Conservation (phyloP, 2,888 invertebrate genomes). For the Reticulitermes lucifugus region DNA sequence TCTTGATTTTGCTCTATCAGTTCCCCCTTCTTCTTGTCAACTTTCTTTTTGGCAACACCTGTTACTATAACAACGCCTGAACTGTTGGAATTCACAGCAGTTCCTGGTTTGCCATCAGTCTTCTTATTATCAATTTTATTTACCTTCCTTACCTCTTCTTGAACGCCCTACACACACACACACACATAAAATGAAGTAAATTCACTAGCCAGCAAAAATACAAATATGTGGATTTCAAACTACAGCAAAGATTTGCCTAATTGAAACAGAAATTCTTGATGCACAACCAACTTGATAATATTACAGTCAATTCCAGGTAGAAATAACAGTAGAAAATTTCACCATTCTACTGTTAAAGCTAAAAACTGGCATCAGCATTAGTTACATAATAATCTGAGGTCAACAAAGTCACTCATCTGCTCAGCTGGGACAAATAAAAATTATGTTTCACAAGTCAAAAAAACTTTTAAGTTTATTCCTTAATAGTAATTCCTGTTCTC, state of each 20-base stretch:
- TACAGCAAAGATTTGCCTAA: neutral
- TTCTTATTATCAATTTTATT: slow-evolving; percentile 74
- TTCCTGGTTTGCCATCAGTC: slow-evolving; percentile 57
- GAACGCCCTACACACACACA: slow-evolving; percentile 63
- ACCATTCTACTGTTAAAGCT: no score
- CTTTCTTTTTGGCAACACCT: slow-evolving; percentile 85
- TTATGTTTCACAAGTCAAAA: no score
- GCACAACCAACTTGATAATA: no score
- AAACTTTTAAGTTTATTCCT: no score
- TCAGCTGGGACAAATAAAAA: no score
- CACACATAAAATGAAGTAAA: slow-evolving; percentile 51
- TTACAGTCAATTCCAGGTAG: no score
- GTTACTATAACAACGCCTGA: slow-evolving; percentile 78
- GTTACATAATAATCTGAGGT: no score
- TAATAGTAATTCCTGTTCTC: no score
- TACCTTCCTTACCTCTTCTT: slow-evolving; percentile 84
- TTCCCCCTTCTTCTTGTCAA: slow-evolving; percentile 90
- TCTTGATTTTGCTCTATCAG: slow-evolving; percentile 99
- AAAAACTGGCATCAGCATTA: no score
- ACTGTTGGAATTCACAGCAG: slow-evolving; percentile 45
- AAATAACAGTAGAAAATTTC: no score
- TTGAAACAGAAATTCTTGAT: no score
- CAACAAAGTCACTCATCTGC: no score
- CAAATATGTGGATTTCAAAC: slow-evolving; percentile 28
- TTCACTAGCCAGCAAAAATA: slow-evolving; percentile 51